Base-by-base conservation (phyloP, 2,113 vertebrate genomes). In the Arothron firmamentum region DNA sequence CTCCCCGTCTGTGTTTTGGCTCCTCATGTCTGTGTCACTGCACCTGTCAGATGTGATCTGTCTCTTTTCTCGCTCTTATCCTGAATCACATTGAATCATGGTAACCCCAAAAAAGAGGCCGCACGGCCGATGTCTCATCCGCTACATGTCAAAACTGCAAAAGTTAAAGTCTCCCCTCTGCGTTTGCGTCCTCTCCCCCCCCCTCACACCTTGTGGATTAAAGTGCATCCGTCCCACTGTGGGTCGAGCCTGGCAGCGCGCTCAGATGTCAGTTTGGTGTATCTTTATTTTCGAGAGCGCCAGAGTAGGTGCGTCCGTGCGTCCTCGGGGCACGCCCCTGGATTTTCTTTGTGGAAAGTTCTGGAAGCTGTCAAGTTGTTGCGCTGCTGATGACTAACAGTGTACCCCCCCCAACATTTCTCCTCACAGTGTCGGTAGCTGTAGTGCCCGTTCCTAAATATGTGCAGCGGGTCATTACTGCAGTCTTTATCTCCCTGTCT, bases 41-140 rank as follows among this genome's bases (percentile, higher is more conserved):
- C 81, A 82, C 74, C 78, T 31, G 74, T 88, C 82, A 80, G 53
- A 83, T 88, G 11, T 8, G 11, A 87, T 88, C 74, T 28, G 53
- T 86, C 75, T 61, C 56, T 16, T 67, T 43, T 80, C 72, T 65
- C 62, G 75, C 72, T 38, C 34, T 38, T 38, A 38, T 38, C 10
- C 34, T 86, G 82, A 87, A 60, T 85, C 73, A 83, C 56, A 79
- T 72, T 21, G 45, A 65, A 74, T 60, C 68, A 46, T 17, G 12
- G n/a, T 50, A 62, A 67, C 38, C 17, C 52, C 75, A 70, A 62
- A 74, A 52, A 53, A 16, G 64, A 72, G 48, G 21, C 11, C 17
- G 17, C 59, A 23, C 54, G 48, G 63, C 63, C 21, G 57, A 67
- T 69, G 87, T 84, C 73, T 66, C 66, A 62, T 69, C 60, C 0